Percentiles rank a stretch among this genome's conserved stretches.
Evolutionary conservation across 2,113 vertebrate genomes (phyloP).

Genomic region (Labeo catla): DNA sequence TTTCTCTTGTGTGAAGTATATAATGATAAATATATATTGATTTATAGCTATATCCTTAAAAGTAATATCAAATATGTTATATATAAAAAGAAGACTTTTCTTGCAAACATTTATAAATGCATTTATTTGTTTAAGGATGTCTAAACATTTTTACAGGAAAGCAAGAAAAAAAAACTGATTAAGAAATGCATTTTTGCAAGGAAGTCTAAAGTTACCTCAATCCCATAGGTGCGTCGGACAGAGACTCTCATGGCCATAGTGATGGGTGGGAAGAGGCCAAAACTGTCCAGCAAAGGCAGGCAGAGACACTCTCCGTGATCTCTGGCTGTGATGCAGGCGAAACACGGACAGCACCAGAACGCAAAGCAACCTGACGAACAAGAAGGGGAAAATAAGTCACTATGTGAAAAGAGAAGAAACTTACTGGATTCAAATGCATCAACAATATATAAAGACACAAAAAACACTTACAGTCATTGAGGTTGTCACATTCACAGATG

Average conservation of each 20-base stretch:
- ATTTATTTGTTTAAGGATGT: neutral
- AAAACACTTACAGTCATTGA: conserved; percentile 50
- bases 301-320: conserved; percentile 69
- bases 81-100: too few relatives aligned
- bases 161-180: neutral
- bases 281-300: conserved; percentile 73
- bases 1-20: neutral
- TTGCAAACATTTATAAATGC: neutral
- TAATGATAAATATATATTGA: too few relatives aligned
- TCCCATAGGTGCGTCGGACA: conserved; percentile 46
- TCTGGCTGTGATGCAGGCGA: conserved; percentile 63
- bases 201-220: conserved; percentile 25
- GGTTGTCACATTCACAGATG: conserved; percentile 51
- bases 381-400: neutral
- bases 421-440: neutral
- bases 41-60: too few relatives aligned
- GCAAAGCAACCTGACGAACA: conserved; percentile 68
- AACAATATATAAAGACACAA: neutral
- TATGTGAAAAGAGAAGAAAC: neutral
- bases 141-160: neutral
- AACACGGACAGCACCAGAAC: conserved; percentile 73
- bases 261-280: conserved; percentile 49
- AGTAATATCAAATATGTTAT: too few relatives aligned
- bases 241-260: conserved; percentile 57
- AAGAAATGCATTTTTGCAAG: neutral